Conservation (phyloP, 2,888 invertebrate species). For the Sesia apiformis region DNA sequence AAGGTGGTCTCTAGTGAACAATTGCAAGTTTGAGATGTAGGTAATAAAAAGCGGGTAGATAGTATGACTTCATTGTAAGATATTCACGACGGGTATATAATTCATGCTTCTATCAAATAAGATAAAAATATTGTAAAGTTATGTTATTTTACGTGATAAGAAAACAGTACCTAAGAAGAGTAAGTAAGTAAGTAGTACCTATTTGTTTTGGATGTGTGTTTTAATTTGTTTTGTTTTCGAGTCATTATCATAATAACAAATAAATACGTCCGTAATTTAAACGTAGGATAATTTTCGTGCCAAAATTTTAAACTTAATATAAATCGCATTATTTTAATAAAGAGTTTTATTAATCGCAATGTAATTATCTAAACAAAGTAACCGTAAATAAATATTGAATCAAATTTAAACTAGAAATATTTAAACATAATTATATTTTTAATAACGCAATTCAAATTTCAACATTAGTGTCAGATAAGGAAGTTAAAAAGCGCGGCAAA, state of each 20-base stretch:
- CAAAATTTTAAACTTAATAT: conserved; percentile 1
- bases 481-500: too few species aligned
- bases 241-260: conserved; percentile 2
- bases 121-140: neutral
- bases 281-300: conserved; percentile 3
- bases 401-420: neutral
- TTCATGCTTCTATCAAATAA: neutral
- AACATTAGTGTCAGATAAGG: too few species aligned
- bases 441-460: too few species aligned
- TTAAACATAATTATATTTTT: neutral
- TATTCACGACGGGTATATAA: conserved; percentile 4
- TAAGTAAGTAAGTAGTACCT: neutral
- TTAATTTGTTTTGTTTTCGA: conserved; percentile 3
- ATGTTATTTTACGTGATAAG: neutral
- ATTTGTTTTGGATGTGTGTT: conserved; percentile 10
- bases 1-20: neutral
- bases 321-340: neutral
- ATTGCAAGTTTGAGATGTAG: neutral
- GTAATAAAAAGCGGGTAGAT: neutral
- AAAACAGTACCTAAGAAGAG: too few species aligned
- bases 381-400: neutral
- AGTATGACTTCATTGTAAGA: neutral
- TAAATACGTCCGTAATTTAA: conserved; percentile 9
- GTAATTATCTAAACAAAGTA: neutral
- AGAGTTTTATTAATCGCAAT: neutral